These are phyloP conservation scores for Sycobia sp. DNA, from an alignment of 1,140 invertebrate genomes.

Conservation along the genomic window DNA sequence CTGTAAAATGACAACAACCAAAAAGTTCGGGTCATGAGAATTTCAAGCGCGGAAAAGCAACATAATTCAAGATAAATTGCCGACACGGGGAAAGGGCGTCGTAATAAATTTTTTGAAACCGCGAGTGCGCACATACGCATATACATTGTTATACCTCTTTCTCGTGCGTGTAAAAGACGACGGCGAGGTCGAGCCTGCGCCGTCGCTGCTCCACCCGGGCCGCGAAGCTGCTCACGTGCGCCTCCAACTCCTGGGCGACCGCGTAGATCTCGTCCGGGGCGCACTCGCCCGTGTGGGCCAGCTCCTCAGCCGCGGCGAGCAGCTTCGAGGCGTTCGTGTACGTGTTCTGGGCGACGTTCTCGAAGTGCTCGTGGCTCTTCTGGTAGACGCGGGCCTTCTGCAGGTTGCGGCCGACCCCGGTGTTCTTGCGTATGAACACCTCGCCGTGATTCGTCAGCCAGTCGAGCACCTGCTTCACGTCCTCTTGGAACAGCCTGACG, in stretches of 20 bases:
- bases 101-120: too few relatives aligned
- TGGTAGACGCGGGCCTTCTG: slow-evolving; percentile 93
- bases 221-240: slow-evolving; percentile 90
- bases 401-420: slow-evolving; percentile 91
- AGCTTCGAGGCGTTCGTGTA: slow-evolving; percentile 98
- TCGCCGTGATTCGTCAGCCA: slow-evolving; percentile 99
- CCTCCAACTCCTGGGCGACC: slow-evolving; percentile 90
- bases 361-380: slow-evolving; percentile 97
- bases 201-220: slow-evolving; percentile 92
- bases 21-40: too few relatives aligned
- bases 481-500: slow-evolving; percentile 85
- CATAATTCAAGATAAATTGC: too few relatives aligned
- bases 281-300: slow-evolving; percentile 94
- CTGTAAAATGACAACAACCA: too few relatives aligned
- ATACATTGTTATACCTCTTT: slow-evolving; percentile 93
- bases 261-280: slow-evolving; percentile 93
- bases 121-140: too few relatives aligned
- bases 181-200: slow-evolving; percentile 87
- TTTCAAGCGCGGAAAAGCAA: too few relatives aligned
- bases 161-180: slow-evolving; percentile 94
- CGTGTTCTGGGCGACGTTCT: slow-evolving; percentile 97
- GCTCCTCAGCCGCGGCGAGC: slow-evolving; percentile 90
- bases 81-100: too few relatives aligned
- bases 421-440: slow-evolving; percentile 96
- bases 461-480: slow-evolving; percentile 94